phyloP scores from a whole-genome alignment of 2,888 invertebrate species.

The Halocaridina rubra region DNA sequence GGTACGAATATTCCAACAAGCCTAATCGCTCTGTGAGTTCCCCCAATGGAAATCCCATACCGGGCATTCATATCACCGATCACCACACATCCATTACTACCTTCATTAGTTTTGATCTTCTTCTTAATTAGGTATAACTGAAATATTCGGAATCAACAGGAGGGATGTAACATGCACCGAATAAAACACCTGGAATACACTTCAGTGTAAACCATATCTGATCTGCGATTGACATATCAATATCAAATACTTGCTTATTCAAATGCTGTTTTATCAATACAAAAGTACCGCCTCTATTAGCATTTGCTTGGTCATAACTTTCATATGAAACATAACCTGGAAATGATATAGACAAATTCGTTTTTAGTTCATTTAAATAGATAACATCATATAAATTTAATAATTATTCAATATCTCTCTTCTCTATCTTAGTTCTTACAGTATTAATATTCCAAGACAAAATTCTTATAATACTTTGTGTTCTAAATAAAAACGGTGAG shows the following conservation, averaged over 20 bases:
- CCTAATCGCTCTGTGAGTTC: too few species aligned
- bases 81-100: too few species aligned
- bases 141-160: background rate
- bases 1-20: too few species aligned
- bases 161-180: constrained; percentile 6
- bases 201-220: constrained; percentile 1
- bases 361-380: background rate
- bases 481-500: background rate
- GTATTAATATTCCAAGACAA: background rate
- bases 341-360: background rate
- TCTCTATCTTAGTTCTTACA: background rate
- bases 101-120: background rate
- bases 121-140: too few species aligned
- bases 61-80: too few species aligned
- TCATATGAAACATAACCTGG: background rate
- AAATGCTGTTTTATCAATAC: background rate
- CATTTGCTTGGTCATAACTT: background rate
- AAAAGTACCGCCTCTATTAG: background rate
- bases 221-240: constrained; percentile 3
- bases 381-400: too few species aligned
- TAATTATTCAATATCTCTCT: too few species aligned
- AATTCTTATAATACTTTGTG: background rate
- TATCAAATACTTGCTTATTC: background rate
- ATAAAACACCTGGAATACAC: constrained; percentile 21
- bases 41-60: too few species aligned